phyloP scores from a whole-genome alignment of 2,888 invertebrate genomes.

The Cheilosia scutellata region DNA sequence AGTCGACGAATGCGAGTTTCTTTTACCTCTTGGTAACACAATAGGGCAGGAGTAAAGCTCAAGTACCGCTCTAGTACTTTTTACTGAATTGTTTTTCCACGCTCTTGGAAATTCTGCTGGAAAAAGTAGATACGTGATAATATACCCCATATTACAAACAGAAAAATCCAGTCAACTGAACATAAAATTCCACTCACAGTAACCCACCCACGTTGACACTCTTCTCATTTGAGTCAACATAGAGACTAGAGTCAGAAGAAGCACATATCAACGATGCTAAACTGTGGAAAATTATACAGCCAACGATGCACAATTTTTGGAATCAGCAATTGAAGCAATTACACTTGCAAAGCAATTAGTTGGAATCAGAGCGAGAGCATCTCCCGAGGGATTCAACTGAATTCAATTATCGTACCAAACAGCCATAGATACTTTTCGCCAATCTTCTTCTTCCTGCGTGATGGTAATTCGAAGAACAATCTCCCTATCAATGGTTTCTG shows the following conservation, averaged over 20 bases:
- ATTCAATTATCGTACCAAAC: conserved; percentile 56
- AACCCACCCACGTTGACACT: neutral
- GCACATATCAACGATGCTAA: conserved; percentile 16
- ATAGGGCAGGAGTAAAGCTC: too few species aligned
- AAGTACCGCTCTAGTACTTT: too few species aligned
- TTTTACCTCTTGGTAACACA: too few species aligned
- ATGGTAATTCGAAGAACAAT: neutral
- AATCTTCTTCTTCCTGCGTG: neutral
- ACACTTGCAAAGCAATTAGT: conserved; percentile 58
- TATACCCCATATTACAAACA: too few species aligned
- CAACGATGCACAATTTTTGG: conserved; percentile 3
- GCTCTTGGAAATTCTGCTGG: too few species aligned
- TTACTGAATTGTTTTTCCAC: too few species aligned
- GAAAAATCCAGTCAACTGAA: too few species aligned
- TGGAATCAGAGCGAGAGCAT: conserved; percentile 66
- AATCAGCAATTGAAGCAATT: conserved; percentile 59
- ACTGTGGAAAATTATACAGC: conserved; percentile 34
- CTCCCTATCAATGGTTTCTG: conserved; percentile 3
- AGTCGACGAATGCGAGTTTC: too few species aligned
- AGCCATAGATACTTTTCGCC: conserved; percentile 17
- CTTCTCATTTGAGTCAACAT: neutral
- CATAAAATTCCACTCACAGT: too few species aligned
- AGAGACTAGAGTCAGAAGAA: neutral
- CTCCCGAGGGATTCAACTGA: conserved; percentile 39
- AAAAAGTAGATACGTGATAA: too few species aligned